Conservation (phyloP, 30 jellyfish, hydroid and myxozoan genomes). For the Aurelia sp. region DNA sequence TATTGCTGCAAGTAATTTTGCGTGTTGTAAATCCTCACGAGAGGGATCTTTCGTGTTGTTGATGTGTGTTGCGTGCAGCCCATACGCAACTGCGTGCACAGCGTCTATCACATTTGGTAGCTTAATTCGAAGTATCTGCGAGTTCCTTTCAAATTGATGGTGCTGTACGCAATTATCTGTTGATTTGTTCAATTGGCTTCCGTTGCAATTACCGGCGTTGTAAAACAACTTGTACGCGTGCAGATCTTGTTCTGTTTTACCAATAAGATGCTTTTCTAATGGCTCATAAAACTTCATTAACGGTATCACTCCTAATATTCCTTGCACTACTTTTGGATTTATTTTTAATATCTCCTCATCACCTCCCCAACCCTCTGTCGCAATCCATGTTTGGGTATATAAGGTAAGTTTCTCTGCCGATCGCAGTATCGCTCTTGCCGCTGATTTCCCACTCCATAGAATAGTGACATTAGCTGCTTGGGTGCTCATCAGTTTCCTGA, state of each 20-base stretch:
- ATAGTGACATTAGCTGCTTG: slow-evolving; percentile 52
- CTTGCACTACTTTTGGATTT: slow-evolving; percentile 57
- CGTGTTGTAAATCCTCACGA: neutral
- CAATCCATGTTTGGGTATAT: slow-evolving; percentile 66
- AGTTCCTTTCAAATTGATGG: neutral
- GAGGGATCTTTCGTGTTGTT: neutral
- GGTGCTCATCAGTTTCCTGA: slow-evolving; percentile 4
- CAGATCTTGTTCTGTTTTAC: slow-evolving; percentile 12
- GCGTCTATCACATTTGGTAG: slow-evolving; percentile 66
- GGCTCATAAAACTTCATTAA: slow-evolving; percentile 41
- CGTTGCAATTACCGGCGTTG: neutral
- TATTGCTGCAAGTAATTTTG: slow-evolving; percentile 22
- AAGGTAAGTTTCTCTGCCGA: slow-evolving; percentile 29
- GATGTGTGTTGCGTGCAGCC: slow-evolving; percentile 7
- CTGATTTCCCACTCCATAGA: slow-evolving; percentile 69
- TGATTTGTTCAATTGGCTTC: neutral
- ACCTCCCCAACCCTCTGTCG: slow-evolving; percentile 80
- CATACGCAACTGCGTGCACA: slow-evolving; percentile 66
- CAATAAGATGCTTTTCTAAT: slow-evolving; percentile 24
- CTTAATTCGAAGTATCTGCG: slow-evolving; percentile 29
- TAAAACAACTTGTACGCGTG: neutral
- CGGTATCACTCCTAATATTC: slow-evolving; percentile 64
- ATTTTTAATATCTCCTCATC: slow-evolving; percentile 21
- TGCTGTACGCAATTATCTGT: neutral
- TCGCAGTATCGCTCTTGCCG: slow-evolving; percentile 47